phyloP scores from a whole-genome alignment of 2,797 vertebrate species.

The Sarcoramphus papa region DNA sequence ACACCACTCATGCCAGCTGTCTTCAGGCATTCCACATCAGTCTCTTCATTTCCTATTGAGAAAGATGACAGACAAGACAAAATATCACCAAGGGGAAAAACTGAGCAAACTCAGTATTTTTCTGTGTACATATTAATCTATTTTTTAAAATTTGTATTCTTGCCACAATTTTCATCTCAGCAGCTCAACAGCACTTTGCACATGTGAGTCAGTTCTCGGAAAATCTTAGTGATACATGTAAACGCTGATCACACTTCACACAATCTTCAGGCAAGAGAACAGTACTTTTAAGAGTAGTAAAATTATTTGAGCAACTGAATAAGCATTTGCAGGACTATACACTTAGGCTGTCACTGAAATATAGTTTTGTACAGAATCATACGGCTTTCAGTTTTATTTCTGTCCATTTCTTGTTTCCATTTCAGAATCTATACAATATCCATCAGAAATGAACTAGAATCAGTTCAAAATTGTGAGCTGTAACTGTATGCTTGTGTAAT shows the following conservation, averaged over 20 bases:
- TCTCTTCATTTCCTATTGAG: constrained; percentile 78
- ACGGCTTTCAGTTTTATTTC: neutral
- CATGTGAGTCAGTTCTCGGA: neutral
- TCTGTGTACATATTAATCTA: rapidly evolving
- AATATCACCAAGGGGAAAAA: neutral
- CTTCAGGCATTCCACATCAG: constrained; percentile 83
- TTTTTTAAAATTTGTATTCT: neutral
- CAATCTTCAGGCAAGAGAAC: neutral
- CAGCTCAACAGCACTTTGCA: neutral
- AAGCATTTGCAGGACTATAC: neutral
- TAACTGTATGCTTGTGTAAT: neutral
- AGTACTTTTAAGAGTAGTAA: neutral
- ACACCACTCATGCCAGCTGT: constrained; percentile 82
- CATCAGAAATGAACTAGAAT: neutral
- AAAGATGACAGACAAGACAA: neutral
- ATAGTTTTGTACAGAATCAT: neutral
- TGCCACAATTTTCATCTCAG: neutral
- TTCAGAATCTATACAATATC: neutral
- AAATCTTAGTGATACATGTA: neutral
- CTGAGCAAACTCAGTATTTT: neutral
- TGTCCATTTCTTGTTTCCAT: neutral
- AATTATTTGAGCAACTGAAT: neutral
- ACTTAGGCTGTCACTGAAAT: neutral
- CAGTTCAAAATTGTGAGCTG: neutral
- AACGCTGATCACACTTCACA: neutral